phyloP scores from a whole-genome alignment of 2,113 vertebrate genomes.

The Nasalis larvatus region DNA sequence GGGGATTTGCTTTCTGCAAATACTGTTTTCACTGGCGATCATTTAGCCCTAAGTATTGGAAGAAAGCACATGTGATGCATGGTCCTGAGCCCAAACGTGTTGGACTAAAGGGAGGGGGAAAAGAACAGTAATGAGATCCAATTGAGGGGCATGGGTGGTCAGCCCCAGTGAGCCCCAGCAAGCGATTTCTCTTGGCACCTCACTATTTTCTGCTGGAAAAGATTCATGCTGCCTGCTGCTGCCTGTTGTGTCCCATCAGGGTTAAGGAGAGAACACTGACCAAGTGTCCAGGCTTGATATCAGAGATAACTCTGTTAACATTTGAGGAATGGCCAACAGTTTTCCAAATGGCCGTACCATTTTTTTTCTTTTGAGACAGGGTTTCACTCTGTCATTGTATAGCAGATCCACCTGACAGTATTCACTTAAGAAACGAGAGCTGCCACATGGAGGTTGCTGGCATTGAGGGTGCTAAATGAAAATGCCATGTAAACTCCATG shows the following conservation, averaged over 20 bases:
- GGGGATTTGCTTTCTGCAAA: background rate
- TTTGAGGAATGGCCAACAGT: background rate
- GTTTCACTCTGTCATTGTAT: too few relatives aligned
- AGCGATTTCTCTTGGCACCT: background rate
- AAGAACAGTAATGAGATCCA: background rate
- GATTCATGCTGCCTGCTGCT: background rate
- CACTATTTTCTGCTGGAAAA: background rate
- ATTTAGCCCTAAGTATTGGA: background rate
- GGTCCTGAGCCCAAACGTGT: background rate
- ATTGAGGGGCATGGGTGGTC: too few relatives aligned
- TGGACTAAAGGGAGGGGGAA: background rate
- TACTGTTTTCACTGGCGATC: background rate
- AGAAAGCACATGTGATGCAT: background rate
- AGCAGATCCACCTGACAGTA: too few relatives aligned
- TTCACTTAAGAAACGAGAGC: too few relatives aligned
- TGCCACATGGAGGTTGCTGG: too few relatives aligned
- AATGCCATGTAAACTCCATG: too few relatives aligned
- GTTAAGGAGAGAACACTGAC: background rate
- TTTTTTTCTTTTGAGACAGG: background rate
- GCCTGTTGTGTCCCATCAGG: background rate
- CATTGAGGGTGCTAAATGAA: too few relatives aligned
- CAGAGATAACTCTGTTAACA: background rate
- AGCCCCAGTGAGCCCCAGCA: background rate
- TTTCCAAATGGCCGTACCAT: background rate
- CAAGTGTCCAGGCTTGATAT: background rate